phyloP scores from a whole-genome alignment of 2,797 vertebrate species.

The Urophycis tenuis region DNA sequence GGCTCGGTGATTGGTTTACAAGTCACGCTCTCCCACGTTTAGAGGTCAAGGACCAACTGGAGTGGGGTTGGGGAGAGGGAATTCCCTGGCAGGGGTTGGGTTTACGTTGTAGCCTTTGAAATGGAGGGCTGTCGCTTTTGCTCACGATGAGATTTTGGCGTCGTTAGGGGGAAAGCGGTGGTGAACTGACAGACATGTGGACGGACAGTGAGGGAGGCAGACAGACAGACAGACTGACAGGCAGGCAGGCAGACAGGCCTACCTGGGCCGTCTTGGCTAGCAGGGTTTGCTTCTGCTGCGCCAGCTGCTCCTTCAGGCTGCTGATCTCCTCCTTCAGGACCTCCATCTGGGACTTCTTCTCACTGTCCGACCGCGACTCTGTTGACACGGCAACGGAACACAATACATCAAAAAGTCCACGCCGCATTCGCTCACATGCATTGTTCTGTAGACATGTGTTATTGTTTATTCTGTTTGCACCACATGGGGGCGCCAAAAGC shows the following conservation, averaged over 20 bases:
- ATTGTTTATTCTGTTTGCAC: background rate
- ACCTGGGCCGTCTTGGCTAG: conserved; percentile 76
- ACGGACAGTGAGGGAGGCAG: background rate
- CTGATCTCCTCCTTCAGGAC: conserved; percentile 78
- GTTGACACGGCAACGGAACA: background rate
- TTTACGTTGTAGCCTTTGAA: background rate
- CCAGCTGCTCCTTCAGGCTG: conserved; percentile 80
- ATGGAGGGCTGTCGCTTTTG: background rate
- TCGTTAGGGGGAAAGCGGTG: background rate
- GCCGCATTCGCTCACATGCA: background rate
- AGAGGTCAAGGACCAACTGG: too few relatives aligned
- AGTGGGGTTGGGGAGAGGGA: too few relatives aligned
- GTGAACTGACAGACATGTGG: background rate
- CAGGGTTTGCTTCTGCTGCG: conserved; percentile 74
- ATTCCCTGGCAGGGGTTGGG: background rate
- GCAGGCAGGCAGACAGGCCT: conserved; percentile 8
- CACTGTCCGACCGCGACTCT: conserved; percentile 67
- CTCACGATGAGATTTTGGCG: background rate
- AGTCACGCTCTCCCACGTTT: too few relatives aligned
- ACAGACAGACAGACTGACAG: background rate
- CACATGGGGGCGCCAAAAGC: too few relatives aligned
- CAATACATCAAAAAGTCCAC: background rate
- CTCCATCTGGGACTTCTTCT: conserved; percentile 72
- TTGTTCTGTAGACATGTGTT: background rate
- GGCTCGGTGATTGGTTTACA: too few relatives aligned